phyloP scores from a whole-genome alignment of 2,888 invertebrate species.

The Erebia palarica region DNA sequence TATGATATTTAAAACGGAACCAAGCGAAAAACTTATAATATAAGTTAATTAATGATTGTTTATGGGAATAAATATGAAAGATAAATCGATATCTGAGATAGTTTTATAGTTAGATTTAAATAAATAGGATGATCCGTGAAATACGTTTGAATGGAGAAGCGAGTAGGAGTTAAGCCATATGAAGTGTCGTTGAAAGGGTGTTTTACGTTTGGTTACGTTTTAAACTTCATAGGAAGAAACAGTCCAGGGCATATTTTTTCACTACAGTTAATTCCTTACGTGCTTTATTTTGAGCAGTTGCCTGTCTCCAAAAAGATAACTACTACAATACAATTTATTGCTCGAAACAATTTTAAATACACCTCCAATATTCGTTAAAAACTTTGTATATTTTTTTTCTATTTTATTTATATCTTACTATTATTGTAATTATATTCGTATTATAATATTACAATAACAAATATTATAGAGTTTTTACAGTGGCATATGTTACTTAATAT shows the following conservation, averaged over 20 bases:
- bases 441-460: background rate
- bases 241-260: slow-evolving; percentile 32
- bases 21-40: background rate
- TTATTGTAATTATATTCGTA: background rate
- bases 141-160: no score
- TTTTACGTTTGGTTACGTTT: background rate
- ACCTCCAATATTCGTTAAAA: slow-evolving; percentile 14
- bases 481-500: background rate
- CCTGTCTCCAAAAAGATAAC: slow-evolving; percentile 58
- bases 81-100: no score
- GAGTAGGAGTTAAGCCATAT: no score
- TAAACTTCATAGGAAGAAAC: background rate
- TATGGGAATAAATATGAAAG: no score
- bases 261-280: slow-evolving; percentile 78
- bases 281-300: slow-evolving; percentile 72
- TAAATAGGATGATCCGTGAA: no score
- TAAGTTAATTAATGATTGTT: no score
- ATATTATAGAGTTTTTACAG: slow-evolving; percentile 5
- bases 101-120: no score
- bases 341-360: slow-evolving; percentile 52
- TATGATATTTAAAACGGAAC: background rate
- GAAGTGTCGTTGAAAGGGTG: background rate
- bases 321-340: slow-evolving; percentile 57
- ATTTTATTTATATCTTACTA: background rate
- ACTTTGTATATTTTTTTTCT: slow-evolving; percentile 7